Evolutionary conservation across 2,888 invertebrate species (phyloP).

Genomic region (Beris morrisii): DNA sequence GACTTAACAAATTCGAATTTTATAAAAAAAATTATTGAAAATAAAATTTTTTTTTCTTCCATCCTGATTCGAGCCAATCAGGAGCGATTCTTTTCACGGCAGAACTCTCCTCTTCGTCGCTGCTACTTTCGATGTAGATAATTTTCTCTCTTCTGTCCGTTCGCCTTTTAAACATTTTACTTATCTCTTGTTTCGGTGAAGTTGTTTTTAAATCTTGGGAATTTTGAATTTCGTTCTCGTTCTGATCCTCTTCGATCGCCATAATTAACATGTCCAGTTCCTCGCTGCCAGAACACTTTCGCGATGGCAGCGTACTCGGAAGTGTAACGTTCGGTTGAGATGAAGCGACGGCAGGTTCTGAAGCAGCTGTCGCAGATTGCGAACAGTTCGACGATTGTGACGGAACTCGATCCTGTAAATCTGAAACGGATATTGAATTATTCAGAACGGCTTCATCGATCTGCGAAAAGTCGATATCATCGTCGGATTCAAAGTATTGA

Average conservation of each 20-base stretch:
- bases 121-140: neutral
- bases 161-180: slow-evolving; percentile 9
- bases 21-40: too few species aligned
- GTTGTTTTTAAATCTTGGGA: neutral
- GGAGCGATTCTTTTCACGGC: neutral
- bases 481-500: slow-evolving; percentile 26
- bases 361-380: too few species aligned
- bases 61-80: too few species aligned
- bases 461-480: slow-evolving; percentile 28
- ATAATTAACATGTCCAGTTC: slow-evolving; percentile 8
- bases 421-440: too few species aligned
- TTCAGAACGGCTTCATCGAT: slow-evolving; percentile 6
- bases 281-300: neutral
- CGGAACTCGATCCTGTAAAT: too few species aligned
- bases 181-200: neutral
- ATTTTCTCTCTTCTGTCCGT: neutral
- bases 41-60: too few species aligned
- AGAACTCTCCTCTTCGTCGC: neutral
- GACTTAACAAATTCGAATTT: too few species aligned
- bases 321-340: neutral
- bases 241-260: neutral
- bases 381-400: too few species aligned
- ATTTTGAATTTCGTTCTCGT: neutral
- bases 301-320: neutral
- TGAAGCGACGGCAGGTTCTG: neutral